Base-by-base conservation (phyloP, 2,888 invertebrate species). In the Gortyna flavago region DNA sequence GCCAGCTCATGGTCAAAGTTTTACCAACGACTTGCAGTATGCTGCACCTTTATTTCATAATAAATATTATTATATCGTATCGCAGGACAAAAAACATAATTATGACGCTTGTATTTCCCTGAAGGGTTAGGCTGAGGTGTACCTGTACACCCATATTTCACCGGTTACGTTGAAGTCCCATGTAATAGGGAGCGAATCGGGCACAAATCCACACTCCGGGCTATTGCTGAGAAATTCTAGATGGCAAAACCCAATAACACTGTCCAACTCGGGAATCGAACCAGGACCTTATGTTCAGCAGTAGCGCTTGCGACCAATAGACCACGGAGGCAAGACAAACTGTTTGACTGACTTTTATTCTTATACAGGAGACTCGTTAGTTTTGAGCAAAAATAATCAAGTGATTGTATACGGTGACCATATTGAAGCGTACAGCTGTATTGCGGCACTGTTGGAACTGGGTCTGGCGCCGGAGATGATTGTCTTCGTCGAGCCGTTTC, bases 401-500 rank as follows among this genome's bases (percentile, higher is more conserved):
- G 93, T 98, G 48, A 93, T 98, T 0, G 97, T 98, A 0, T 98
- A 98, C 90, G 98, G 98, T 0, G 97, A 97, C 72, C 97, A 97
- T 76, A 89, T 98, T 68, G 97, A 98, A 90, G 97, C 97, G 0
- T 98, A 97, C 89, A 97, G 97, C 77, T 97, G 98, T 87, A 92
- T 98, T 0, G 97, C 97, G 16, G 97, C 97, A 0, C 92, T 98
- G 41, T 89, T 98, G 7, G 97, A 97, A 74, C 93, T 97, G 65
- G 98, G 98, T 0, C 88, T 98, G 1, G 84, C 94, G 0, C 95
- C 97, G 0, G 89, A 94, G 0, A 94, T 95, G 89, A 97, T 98
- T 25, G 94, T 95, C 0, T 96, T 98, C 71, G 97, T 98, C 0
- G 97, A 97, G 86, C 97, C 97, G 0, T 97, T 96, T 85, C 95